A percentile compares a stretch with the other conserved stretches of the same genome.
phyloP scores from a whole-genome alignment of 1,140 invertebrate species.

The Augochlora pura region DNA sequence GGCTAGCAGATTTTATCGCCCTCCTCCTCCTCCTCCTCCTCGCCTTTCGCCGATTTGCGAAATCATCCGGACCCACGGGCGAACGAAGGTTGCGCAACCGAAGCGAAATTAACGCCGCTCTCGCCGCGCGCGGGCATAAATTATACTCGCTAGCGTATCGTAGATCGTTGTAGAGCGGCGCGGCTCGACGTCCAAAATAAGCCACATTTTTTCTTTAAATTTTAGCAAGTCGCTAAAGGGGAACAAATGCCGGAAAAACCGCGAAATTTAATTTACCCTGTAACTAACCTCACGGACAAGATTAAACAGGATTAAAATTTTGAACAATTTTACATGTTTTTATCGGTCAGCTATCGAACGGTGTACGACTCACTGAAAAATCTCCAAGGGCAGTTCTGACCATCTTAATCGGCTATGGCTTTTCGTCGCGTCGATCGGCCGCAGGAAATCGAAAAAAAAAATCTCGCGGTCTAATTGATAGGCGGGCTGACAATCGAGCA shows the following conservation, averaged over 20 bases:
- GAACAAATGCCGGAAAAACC: no score
- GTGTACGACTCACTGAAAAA: no score
- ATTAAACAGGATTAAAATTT: no score
- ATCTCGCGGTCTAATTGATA: neutral
- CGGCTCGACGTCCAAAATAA: neutral
- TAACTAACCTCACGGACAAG: no score
- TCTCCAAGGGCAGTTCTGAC: no score
- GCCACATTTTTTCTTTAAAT: no score
- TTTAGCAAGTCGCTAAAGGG: no score
- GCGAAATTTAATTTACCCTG: no score
- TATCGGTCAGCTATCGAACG: no score
- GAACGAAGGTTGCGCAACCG: slow-evolving; percentile 6
- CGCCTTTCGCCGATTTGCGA: neutral
- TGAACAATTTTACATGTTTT: no score
- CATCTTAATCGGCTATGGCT: no score
- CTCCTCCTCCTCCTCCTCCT: no score
- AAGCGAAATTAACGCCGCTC: slow-evolving; percentile 9
- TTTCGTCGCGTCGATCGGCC: neutral
- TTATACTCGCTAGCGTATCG: slow-evolving; percentile 9
- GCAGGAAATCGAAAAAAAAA: neutral
- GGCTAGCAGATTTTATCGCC: slow-evolving; percentile 30
- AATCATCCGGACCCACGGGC: slow-evolving; percentile 11
- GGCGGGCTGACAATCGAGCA: neutral
- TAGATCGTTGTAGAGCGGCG: neutral
- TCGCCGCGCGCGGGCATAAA: neutral